Conservation (phyloP, 2,797 vertebrate genomes). For the Neoniphon sammara region DNA sequence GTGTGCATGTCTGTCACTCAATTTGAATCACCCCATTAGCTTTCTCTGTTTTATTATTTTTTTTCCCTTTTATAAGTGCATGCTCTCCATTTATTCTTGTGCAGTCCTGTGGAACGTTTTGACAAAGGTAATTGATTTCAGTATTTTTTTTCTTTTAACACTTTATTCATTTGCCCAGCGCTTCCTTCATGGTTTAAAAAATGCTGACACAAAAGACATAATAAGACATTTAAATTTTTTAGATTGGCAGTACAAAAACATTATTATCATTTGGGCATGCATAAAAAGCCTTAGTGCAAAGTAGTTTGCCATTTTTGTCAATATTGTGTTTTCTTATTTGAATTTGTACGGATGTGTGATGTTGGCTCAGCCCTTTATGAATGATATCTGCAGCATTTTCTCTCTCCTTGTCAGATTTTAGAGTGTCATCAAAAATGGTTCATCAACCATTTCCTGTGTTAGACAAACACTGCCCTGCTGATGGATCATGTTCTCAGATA, state of each 20-base stretch:
- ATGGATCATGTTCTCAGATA: background rate
- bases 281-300: background rate
- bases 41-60: conserved; percentile 61
- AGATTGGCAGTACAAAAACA: background rate
- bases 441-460: background rate
- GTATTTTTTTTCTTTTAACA: conserved; percentile 31
- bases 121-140: conserved; percentile 78
- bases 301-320: background rate
- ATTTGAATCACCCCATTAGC: conserved; percentile 40
- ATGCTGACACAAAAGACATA: background rate
- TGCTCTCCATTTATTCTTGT: conserved; percentile 73
- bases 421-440: background rate
- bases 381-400: background rate
- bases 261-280: background rate
- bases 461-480: background rate
- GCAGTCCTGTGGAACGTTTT: conserved; percentile 76
- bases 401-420: background rate
- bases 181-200: background rate
- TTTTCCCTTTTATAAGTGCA: conserved; percentile 56
- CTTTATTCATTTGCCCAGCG: conserved; percentile 1
- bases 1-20: conserved; percentile 44
- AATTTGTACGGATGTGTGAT: background rate
- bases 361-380: background rate
- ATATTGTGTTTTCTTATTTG: background rate
- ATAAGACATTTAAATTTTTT: too few species aligned